phyloP scores from a whole-genome alignment of 2,113 vertebrate species.

The Hucho hucho region DNA sequence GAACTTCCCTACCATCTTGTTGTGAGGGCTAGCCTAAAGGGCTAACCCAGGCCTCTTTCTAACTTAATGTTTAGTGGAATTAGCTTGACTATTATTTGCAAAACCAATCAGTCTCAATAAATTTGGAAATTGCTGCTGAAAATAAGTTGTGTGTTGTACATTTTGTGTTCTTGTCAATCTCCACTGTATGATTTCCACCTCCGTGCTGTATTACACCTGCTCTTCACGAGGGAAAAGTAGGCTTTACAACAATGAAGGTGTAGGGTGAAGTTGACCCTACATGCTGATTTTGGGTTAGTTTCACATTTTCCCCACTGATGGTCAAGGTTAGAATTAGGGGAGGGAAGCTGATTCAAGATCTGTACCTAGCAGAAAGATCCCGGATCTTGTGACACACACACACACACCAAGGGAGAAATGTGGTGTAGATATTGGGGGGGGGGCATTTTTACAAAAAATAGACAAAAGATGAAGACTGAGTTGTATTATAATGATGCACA shows the following conservation, averaged over 20 bases:
- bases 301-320: too few relatives aligned
- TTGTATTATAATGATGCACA: too few relatives aligned
- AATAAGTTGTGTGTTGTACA: slow-evolving; percentile 49
- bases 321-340: too few relatives aligned
- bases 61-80: slow-evolving; percentile 82
- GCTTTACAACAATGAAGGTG: slow-evolving; percentile 5
- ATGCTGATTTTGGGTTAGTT: too few relatives aligned
- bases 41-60: slow-evolving; percentile 62
- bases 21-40: slow-evolving; percentile 56
- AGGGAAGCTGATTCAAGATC: too few relatives aligned
- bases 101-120: slow-evolving; percentile 91
- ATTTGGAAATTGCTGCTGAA: slow-evolving; percentile 89
- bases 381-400: too few relatives aligned
- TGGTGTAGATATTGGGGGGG: too few relatives aligned
- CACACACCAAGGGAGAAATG: not conserved
- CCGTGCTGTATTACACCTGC: too few relatives aligned
- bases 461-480: too few relatives aligned
- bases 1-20: slow-evolving; percentile 63
- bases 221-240: not conserved
- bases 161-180: not conserved
- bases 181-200: not conserved
- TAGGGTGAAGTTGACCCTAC: not conserved
- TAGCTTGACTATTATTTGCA: slow-evolving; percentile 85
- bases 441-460: too few relatives aligned
- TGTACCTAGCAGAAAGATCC: too few relatives aligned